Conservation (phyloP, 2,113 vertebrate genomes). For the Polyodon spathula region DNA sequence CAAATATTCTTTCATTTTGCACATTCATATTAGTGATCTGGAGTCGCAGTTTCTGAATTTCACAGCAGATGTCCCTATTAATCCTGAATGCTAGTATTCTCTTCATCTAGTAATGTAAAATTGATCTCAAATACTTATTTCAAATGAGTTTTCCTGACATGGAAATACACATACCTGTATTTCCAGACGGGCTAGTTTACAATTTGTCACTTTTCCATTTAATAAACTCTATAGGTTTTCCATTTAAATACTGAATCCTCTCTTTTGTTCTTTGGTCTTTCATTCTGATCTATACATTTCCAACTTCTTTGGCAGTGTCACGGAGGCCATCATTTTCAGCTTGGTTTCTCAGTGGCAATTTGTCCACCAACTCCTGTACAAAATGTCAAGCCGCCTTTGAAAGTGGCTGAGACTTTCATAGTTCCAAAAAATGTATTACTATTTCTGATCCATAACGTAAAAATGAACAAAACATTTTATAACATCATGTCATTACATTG, state of each 20-base stretch:
- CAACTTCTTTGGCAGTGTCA: background rate
- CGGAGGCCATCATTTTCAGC: constrained; percentile 14
- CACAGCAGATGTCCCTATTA: too few species aligned
- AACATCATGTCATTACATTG: too few species aligned
- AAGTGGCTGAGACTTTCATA: background rate
- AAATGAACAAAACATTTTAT: constrained; percentile 1
- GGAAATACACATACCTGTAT: background rate
- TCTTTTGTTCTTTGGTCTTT: constrained; percentile 13
- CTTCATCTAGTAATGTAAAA: too few species aligned
- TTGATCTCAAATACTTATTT: too few species aligned
- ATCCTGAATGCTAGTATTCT: too few species aligned
- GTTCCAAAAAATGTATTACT: constrained; percentile 17
- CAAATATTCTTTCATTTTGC: too few species aligned
- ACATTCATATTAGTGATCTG: too few species aligned
- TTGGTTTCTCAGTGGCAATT: constrained; percentile 11
- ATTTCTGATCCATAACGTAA: constrained; percentile 11
- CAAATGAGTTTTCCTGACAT: background rate
- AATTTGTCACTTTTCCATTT: constrained; percentile 30
- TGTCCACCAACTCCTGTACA: constrained; percentile 11
- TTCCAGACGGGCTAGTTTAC: background rate
- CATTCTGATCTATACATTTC: constrained; percentile 3
- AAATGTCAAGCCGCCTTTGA: constrained; percentile 5
- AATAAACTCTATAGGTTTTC: constrained; percentile 8
- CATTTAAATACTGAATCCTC: constrained; percentile 13
- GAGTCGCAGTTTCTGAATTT: too few species aligned